A percentile compares a stretch with the other conserved stretches of the same genome.
Evolutionary conservation across 1,140 invertebrate species (phyloP).

Genomic region (Bombus confusus): DNA sequence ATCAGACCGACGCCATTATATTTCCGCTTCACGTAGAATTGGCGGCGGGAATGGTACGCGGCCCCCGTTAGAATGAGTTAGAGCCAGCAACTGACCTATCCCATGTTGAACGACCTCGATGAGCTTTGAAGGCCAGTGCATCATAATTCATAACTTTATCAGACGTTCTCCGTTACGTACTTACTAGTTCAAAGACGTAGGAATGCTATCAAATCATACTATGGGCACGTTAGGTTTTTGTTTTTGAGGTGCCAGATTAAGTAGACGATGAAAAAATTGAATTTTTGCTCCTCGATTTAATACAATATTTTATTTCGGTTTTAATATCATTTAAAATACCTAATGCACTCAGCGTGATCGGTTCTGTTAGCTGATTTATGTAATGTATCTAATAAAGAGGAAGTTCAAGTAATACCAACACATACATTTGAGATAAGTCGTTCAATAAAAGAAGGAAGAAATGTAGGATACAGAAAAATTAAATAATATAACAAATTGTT

Average conservation of each 20-base stretch:
- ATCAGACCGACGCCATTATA: conserved; percentile 23
- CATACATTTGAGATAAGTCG: not conserved
- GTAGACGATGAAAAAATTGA: not conserved
- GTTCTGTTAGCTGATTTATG: no score
- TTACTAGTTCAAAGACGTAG: not conserved
- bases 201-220: not conserved
- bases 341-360: no score
- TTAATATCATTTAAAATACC: no score
- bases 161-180: not conserved
- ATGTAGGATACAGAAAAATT: not conserved
- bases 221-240: not conserved
- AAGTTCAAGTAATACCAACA: not conserved
- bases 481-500: not conserved
- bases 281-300: not conserved
- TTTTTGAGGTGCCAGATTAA: not conserved
- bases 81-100: conserved; percentile 31
- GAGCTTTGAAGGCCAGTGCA: conserved; percentile 37
- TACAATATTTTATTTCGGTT: not conserved
- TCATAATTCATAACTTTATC: conserved; percentile 50
- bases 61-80: conserved; percentile 37
- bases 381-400: no score
- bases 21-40: conserved; percentile 40
- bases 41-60: conserved; percentile 4
- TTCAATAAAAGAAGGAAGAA: not conserved
- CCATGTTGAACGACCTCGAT: conserved; percentile 37